A percentile compares a stretch with the other conserved stretches of the same genome.
Conservation (phyloP, 2,888 invertebrate species). For the Caradrina clavipalpis region DNA sequence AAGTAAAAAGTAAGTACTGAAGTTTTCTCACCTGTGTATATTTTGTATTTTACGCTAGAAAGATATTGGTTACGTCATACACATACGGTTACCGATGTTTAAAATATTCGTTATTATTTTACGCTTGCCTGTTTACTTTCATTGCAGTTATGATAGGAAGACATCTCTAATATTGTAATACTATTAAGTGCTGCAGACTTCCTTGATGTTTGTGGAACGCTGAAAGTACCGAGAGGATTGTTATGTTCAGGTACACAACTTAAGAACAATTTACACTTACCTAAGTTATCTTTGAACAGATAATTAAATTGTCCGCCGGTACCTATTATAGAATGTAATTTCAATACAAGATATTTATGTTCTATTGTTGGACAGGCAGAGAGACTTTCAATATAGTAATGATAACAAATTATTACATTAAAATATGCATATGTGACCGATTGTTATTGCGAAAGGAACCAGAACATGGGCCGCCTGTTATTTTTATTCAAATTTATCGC, state of each 20-base stretch:
- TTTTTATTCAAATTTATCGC: constrained; percentile 75
- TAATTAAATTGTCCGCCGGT: constrained; percentile 25
- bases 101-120: constrained; percentile 37
- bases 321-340: constrained; percentile 8
- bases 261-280: constrained; percentile 6
- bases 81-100: constrained; percentile 24
- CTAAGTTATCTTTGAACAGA: neutral
- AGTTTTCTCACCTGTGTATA: constrained; percentile 59
- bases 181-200: constrained; percentile 31
- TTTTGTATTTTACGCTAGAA: constrained; percentile 56
- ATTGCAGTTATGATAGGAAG: constrained; percentile 23
- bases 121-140: constrained; percentile 37
- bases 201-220: constrained; percentile 30
- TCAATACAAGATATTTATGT: constrained; percentile 9
- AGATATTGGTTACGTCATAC: constrained; percentile 62
- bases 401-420: constrained; percentile 49
- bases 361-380: constrained; percentile 15
- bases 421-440: constrained; percentile 61
- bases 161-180: constrained; percentile 33
- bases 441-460: constrained; percentile 61
- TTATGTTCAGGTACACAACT: constrained; percentile 2
- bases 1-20: constrained; percentile 50
- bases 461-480: constrained; percentile 65
- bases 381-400: constrained; percentile 44
- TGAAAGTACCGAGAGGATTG: constrained; percentile 22